Percentiles rank a stretch among this genome's conserved stretches.
phyloP scores from a whole-genome alignment of 1,140 invertebrate genomes.

The Drosophila quadrilineata region DNA sequence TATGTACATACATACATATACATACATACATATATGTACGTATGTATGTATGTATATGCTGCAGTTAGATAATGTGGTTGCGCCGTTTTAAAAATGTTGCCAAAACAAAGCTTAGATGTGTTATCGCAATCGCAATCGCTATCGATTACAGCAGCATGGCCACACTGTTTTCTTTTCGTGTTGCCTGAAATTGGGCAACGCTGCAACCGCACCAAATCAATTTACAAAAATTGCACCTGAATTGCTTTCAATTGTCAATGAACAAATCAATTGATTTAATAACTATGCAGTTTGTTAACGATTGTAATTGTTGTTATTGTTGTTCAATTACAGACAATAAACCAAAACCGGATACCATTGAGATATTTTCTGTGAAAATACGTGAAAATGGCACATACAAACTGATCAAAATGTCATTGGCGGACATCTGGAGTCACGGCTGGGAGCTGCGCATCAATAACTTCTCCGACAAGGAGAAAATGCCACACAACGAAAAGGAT shows the following conservation, averaged over 20 bases:
- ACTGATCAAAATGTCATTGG: conserved; percentile 83
- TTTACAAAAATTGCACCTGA: conserved; percentile 11
- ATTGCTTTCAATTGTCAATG: conserved; percentile 28
- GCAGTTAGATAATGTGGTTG: no score
- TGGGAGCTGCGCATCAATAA: conserved; percentile 87
- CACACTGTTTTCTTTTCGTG: background rate
- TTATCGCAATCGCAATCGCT: background rate
- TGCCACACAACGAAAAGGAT: conserved; percentile 85
- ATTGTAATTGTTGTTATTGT: background rate
- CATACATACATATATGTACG: no score
- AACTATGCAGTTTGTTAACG: background rate
- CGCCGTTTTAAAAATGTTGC: no score
- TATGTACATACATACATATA: no score
- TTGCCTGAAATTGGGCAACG: background rate
- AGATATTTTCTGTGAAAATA: conserved; percentile 85
- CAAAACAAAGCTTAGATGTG: no score
- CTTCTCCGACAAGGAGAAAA: conserved; percentile 85
- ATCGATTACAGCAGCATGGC: conserved; percentile 21
- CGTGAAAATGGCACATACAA: conserved; percentile 84
- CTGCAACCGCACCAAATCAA: conserved; percentile 4
- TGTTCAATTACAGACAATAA: conserved; percentile 84
- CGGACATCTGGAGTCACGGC: conserved; percentile 86
- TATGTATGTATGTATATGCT: no score
- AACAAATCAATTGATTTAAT: conserved; percentile 26
- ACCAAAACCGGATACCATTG: conserved; percentile 86